Base-by-base conservation (phyloP, 2,888 invertebrate species). In the Plutella xylostella region DNA sequence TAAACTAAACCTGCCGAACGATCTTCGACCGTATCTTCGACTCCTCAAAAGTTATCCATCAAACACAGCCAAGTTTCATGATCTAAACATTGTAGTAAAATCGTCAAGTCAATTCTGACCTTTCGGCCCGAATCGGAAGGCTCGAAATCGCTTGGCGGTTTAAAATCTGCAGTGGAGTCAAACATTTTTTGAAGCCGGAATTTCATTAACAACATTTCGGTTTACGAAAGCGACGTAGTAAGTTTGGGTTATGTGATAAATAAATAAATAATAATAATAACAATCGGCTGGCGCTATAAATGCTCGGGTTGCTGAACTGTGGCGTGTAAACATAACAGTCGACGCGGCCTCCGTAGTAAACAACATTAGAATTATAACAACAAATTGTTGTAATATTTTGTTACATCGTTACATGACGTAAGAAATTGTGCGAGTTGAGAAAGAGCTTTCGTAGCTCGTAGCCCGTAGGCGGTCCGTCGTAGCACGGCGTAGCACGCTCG, bases 291-390 rank as follows among this genome's bases (percentile, higher is more conserved):
- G 42, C 39, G 56, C 61, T 63, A 68, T 63, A 61, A 64, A 64
- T 60, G 62, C 51, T 52, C 60, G 67, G 69, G 68, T 71, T 66
- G 68, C 65, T 68, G 71, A 68, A 70, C 72, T 61, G 48, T 64
- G 55, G 51, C 55, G 57, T 74, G 72, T 72, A 74, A 70, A 72
- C 56, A 55, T 17, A 39, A 39, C 39, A 39, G 18, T 21, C n/a
- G 51, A 52, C 50, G n/a, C 51, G 52, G 48, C 46, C 52, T 28
- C 34, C 51, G 65, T 70, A 72, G 71, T 71, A 72, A 73, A 72
- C 68, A 71, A 37, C 37, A 20, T 37, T 37, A 37, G 12, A 12
- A 30, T 30, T n/a, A 30, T 14, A 30, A 14, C 30, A 30, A 30
- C 18, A 37, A 37, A n/a, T n/a, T n/a, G n/a, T n/a, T n/a, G n/a